phyloP scores from a whole-genome alignment of 1,140 invertebrate genomes.

The Metaphire vulgaris region DNA sequence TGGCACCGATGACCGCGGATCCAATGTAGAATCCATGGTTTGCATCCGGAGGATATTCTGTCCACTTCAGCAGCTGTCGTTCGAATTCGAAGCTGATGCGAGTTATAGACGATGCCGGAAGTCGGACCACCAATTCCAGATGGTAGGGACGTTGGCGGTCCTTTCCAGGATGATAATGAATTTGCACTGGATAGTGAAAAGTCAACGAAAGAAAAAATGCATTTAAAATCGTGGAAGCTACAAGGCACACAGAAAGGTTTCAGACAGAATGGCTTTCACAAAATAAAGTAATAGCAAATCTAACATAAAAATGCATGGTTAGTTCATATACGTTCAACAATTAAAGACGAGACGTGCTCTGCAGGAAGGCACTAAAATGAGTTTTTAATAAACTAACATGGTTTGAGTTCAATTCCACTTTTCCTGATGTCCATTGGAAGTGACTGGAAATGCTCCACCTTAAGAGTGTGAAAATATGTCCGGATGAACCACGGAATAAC shows the following conservation, averaged over 20 bases:
- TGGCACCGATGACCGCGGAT: constrained; percentile 65
- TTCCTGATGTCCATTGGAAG: constrained; percentile 44
- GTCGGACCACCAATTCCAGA: constrained; percentile 73
- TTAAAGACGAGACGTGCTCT: too few relatives aligned
- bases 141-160: constrained; percentile 77
- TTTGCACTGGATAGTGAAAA: constrained; percentile 38
- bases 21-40: constrained; percentile 75
- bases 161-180: constrained; percentile 70
- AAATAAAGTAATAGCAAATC: too few relatives aligned
- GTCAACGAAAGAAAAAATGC: too few relatives aligned
- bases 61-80: constrained; percentile 92
- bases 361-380: too few relatives aligned
- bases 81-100: constrained; percentile 83
- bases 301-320: constrained; percentile 5
- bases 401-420: constrained; percentile 55
- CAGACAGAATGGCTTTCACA: too few relatives aligned
- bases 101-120: constrained; percentile 73
- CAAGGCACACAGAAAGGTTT: too few relatives aligned
- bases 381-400: constrained; percentile 58
- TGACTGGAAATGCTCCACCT: constrained; percentile 55
- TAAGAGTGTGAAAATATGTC: constrained; percentile 81
- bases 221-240: too few relatives aligned
- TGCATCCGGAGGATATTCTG: constrained; percentile 97
- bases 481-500: constrained; percentile 83
- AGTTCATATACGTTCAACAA: too few relatives aligned